Evolutionary conservation across 2,797 vertebrate species (phyloP), one percentile per base, ranked within the genome.

Genomic region (Poecilia wingei): DNA sequence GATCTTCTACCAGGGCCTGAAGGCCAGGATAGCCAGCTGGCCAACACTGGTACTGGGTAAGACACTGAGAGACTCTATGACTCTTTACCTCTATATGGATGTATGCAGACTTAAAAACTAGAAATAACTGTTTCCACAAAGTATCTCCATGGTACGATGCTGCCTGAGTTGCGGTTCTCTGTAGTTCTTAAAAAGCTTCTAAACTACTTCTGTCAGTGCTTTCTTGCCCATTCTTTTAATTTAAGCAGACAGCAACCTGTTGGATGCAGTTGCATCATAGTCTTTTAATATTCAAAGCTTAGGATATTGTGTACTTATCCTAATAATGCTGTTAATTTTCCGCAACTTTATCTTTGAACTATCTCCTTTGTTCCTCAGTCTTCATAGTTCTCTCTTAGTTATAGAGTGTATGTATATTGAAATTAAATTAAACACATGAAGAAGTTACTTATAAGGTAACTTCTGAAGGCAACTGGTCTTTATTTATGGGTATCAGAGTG

Each of bases 1-100:
- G 93, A 99, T 99, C 93, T 99, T 99, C 86, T 99, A 99, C 95
- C 98, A 99, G 93, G 98, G 98, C 80, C 93, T 99, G 87, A 99
- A 99, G 93, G 98, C 98, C 0, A 95, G 98, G 82, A 97, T 99
- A 87, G 97, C 98, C 84, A 99, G 98, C 95, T 99, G 98, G 98
- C 98, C 98, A 0, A 99, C 98, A 0, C 95, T 99, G 72, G 98
- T 99, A 78, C 92, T 99, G 91, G 98, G 98, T 99, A 95, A 97
- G 97, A 74, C 28, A 71, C 25, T 51, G 20, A 2, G 16, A 76
- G 31, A 55, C 31, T 25, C 8, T 41, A 57, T 57, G 22, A 43
- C 41, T 41, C 18, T 68, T 68, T 22, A 25, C 51, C 31, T 73
- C 20, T 36, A 12, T 16, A 20, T 53, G 47, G 28, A 73, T 4